A percentile compares a stretch with the other conserved stretches of the same genome.
These are phyloP conservation scores for Heliothis virescens DNA, from an alignment of 1,140 invertebrate species.

Conservation along the genomic window DNA sequence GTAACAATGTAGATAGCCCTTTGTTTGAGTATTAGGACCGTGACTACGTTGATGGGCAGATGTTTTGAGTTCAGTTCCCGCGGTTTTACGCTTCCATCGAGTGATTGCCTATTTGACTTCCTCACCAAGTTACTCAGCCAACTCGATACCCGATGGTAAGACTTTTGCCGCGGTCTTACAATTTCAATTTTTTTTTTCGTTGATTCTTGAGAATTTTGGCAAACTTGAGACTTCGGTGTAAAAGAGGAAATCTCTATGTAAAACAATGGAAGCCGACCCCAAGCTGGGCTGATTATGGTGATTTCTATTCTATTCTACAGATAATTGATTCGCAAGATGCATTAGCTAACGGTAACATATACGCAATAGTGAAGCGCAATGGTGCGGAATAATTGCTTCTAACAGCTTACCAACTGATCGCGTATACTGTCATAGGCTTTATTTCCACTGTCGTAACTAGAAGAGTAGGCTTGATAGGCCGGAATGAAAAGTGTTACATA, in stretches of 20 bases:
- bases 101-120: background rate
- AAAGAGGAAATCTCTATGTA: too few species aligned
- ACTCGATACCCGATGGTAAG: too few species aligned
- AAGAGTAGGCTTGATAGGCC: background rate
- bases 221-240: too few species aligned
- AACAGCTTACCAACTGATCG: background rate
- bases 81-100: background rate
- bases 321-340: background rate
- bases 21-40: constrained; percentile 20
- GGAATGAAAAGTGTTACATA: too few species aligned
- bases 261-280: too few species aligned
- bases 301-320: too few species aligned
- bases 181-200: too few species aligned
- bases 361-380: background rate
- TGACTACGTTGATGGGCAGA: background rate
- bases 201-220: too few species aligned
- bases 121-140: too few species aligned
- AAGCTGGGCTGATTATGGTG: too few species aligned
- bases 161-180: too few species aligned
- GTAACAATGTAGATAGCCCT: constrained; percentile 7
- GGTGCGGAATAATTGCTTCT: constrained; percentile 30
- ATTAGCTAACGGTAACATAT: background rate
- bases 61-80: background rate
- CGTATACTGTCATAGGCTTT: background rate
- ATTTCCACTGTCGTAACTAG: background rate